Evolutionary conservation across 2,797 vertebrate species (phyloP).

Genomic region (Acrossocheilus wenchowensis): DNA sequence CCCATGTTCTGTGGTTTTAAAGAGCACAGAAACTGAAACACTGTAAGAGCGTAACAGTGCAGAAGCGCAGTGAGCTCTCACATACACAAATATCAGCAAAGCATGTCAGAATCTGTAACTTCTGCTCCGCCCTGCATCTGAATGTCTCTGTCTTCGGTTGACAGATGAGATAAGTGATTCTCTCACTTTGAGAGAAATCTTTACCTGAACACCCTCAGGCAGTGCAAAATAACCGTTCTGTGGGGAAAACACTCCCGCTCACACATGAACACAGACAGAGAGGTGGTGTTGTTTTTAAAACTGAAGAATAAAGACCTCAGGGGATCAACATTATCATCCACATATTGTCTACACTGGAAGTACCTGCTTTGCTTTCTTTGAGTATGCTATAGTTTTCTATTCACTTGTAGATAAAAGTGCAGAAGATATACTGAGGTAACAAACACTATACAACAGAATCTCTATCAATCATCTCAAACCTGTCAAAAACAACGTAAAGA

Average conservation of each 20-base stretch:
- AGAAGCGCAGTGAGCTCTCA: not conserved
- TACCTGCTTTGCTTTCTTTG: not conserved
- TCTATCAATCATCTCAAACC: not conserved
- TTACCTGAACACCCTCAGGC: slow-evolving; percentile 54
- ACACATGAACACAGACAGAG: slow-evolving; percentile 24
- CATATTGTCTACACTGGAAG: not conserved
- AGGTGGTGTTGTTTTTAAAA: not conserved
- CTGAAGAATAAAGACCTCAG: not conserved
- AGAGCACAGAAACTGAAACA: not conserved
- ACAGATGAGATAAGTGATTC: slow-evolving; percentile 58
- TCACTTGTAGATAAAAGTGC: not conserved
- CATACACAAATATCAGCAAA: slow-evolving; percentile 3
- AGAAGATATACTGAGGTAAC: not conserved
- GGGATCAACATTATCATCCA: not conserved
- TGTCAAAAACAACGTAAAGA: not conserved
- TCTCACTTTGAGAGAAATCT: slow-evolving; percentile 55
- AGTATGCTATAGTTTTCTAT: not conserved
- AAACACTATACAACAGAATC: too few relatives aligned
- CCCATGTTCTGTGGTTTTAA: not conserved
- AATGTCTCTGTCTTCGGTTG: slow-evolving; percentile 42
- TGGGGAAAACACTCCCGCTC: slow-evolving; percentile 27
- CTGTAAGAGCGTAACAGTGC: not conserved
- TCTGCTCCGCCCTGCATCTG: slow-evolving; percentile 34
- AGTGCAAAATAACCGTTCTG: slow-evolving; percentile 50
- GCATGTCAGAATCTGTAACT: slow-evolving; percentile 31